Evolutionary conservation across 1,140 invertebrate species (phyloP).

Genomic region (Conus betulinus): DNA sequence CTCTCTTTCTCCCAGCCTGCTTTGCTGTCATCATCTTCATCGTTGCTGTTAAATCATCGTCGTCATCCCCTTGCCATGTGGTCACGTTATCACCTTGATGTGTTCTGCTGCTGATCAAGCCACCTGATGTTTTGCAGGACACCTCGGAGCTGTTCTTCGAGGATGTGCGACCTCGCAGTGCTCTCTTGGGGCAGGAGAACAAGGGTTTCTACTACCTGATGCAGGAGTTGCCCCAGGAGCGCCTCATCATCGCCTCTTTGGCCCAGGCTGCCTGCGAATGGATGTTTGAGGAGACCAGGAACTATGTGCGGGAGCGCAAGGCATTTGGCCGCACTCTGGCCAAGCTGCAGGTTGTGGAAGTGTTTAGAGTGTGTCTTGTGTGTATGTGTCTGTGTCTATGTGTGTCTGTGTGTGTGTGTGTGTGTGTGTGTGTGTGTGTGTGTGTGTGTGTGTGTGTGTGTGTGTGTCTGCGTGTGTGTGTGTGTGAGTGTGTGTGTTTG

Average conservation of each 20-base stretch:
- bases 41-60: not conserved
- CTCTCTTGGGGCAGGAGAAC: constrained; percentile 76
- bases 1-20: not conserved
- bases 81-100: not conserved
- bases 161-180: constrained; percentile 74
- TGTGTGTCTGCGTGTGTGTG: constrained; percentile 44
- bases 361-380: not conserved
- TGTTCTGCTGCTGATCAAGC: constrained; percentile 49
- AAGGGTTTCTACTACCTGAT: constrained; percentile 78
- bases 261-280: constrained; percentile 74
- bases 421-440: too few relatives aligned
- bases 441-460: too few relatives aligned
- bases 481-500: not conserved
- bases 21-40: not conserved
- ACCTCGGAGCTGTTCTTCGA: constrained; percentile 24
- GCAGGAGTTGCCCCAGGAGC: constrained; percentile 78
- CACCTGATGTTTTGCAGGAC: not conserved
- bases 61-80: not conserved
- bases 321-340: constrained; percentile 77
- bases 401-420: not conserved
- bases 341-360: constrained; percentile 71
- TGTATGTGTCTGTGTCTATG: not conserved
- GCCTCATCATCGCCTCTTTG: constrained; percentile 75
- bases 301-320: constrained; percentile 76
- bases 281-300: constrained; percentile 78